Conservation (phyloP, 2,797 vertebrate species). For the Rhincodon typus region DNA sequence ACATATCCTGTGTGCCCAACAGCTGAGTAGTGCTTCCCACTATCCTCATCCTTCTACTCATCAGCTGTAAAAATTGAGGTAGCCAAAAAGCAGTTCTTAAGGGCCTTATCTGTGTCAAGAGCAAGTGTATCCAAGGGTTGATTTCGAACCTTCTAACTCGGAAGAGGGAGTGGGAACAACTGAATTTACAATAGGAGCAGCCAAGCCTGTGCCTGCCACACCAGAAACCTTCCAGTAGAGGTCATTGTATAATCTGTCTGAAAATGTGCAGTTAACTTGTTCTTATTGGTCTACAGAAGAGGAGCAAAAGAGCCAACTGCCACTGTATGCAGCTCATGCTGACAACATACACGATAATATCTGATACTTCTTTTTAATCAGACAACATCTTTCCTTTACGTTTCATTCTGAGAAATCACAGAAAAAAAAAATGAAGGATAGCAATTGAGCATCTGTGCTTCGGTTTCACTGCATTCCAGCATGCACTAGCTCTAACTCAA, state of each 20-base stretch:
- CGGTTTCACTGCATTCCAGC: background rate
- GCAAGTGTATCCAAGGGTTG: too few relatives aligned
- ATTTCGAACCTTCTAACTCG: too few relatives aligned
- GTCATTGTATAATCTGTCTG: background rate
- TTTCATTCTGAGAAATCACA: background rate
- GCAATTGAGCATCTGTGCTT: background rate
- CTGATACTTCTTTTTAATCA: background rate
- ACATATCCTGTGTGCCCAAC: too few relatives aligned
- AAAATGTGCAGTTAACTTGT: background rate
- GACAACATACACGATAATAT: background rate
- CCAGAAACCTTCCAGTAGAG: background rate
- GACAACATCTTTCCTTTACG: background rate
- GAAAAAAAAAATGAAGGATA: background rate
- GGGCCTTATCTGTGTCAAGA: too few relatives aligned
- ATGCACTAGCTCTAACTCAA: background rate
- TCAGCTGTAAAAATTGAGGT: too few relatives aligned
- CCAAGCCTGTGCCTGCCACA: background rate
- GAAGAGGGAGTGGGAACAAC: too few relatives aligned
- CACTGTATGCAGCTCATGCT: too few relatives aligned
- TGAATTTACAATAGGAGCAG: background rate
- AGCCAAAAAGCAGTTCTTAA: too few relatives aligned
- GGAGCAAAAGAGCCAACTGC: background rate
- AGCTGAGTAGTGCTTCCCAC: too few relatives aligned
- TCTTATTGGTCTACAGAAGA: background rate
- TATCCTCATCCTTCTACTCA: too few relatives aligned